Evolutionary conservation across 2,113 vertebrate species (phyloP).

Genomic region (Grammomys surdaster): DNA sequence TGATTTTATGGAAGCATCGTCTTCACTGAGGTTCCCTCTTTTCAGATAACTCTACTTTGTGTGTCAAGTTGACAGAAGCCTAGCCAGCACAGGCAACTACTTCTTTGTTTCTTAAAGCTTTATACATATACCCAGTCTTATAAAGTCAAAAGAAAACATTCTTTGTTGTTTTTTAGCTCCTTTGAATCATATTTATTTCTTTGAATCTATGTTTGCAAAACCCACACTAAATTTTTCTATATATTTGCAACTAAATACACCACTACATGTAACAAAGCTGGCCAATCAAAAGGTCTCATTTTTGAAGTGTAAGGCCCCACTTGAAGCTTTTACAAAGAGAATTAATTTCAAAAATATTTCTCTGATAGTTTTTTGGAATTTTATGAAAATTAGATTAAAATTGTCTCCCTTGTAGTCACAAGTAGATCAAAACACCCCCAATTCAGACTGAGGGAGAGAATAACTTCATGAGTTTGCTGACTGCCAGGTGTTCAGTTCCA

Average conservation of each 20-base stretch:
- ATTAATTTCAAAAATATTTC: background rate
- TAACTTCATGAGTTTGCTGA: background rate
- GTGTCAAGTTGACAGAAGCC: background rate
- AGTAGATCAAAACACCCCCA: background rate
- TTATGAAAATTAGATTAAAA: constrained; percentile 32
- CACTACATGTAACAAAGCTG: background rate
- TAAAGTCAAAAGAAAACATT: background rate
- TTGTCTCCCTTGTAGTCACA: background rate
- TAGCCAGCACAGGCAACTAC: background rate
- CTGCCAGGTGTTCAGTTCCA: background rate
- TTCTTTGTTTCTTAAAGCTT: background rate
- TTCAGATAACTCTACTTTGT: background rate
- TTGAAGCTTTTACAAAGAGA: background rate
- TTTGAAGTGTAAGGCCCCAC: background rate
- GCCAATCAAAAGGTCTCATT: background rate
- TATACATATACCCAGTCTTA: background rate
- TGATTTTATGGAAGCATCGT: background rate
- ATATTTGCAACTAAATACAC: background rate
- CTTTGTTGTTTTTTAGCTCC: background rate
- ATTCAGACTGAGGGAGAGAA: background rate
- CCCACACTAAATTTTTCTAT: background rate
- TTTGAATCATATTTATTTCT: background rate
- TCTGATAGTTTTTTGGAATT: background rate
- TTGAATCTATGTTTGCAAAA: constrained; percentile 32
- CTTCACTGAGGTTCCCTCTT: background rate